Percentiles rank a stretch among this genome's conserved stretches.
These are phyloP conservation scores for Mesoligia furuncula DNA, from an alignment of 2,888 invertebrate genomes.

Conservation along the genomic window DNA sequence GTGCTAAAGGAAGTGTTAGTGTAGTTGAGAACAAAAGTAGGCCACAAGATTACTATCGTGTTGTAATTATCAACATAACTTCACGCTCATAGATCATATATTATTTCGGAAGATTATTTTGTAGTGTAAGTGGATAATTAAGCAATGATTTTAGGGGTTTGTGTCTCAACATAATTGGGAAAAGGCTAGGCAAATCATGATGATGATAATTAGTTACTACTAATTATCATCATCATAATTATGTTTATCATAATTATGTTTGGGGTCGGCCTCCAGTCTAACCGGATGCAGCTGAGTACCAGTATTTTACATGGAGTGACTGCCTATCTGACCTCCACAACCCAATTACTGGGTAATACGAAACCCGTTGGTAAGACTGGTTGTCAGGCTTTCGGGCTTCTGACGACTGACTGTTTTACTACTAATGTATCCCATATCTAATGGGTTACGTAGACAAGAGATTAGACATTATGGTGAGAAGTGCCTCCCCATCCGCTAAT, in stretches of 20 bases:
- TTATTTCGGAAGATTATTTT: not conserved
- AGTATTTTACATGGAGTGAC: too few relatives aligned
- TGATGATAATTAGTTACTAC: too few relatives aligned
- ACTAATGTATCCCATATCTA: not conserved
- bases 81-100: not conserved
- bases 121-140: not conserved
- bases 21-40: conserved; percentile 21
- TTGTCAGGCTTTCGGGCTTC: too few relatives aligned
- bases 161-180: too few relatives aligned
- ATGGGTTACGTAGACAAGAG: not conserved
- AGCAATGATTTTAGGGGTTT: not conserved
- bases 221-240: not conserved
- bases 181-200: too few relatives aligned
- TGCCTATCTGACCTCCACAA: too few relatives aligned
- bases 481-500: not conserved
- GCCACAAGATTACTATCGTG: conserved; percentile 7
- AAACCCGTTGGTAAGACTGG: too few relatives aligned
- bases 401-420: not conserved
- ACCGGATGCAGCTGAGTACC: too few relatives aligned
- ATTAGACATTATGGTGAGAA: not conserved
- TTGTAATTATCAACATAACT: not conserved
- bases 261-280: too few relatives aligned
- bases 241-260: too few relatives aligned
- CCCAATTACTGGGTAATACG: too few relatives aligned
- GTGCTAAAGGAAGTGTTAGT: not conserved